Evolutionary conservation across 2,888 invertebrate species (phyloP), one percentile per base, ranked within the genome.

Genomic region (Crossocerus cetratus): DNA sequence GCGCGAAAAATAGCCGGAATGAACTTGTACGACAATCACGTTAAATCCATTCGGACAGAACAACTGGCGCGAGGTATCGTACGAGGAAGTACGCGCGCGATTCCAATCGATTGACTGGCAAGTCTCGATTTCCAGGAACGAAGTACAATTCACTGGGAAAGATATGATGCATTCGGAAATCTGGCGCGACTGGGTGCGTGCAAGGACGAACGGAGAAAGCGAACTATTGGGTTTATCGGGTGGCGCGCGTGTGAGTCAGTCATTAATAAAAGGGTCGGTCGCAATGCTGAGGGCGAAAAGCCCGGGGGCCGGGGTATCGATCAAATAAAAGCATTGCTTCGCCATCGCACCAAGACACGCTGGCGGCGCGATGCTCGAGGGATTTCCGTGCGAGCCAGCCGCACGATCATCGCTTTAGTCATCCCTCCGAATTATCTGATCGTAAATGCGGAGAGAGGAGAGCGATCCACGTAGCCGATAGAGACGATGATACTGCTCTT

Each of bases 261-360:
- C 86, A 87, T 88, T 88, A 86, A 84, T 82, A 82, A 82, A 82
- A 78, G 79, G 81, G 79, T 79, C 77, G 72, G n/a, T n/a, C 59
- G 70, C 71, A 74, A 61, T 70, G 67, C 58, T 21, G 3, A 67
- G 67, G 73, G 72, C 73, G 75, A 77, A 81, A 81, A 81, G 81
- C 79, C 77, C 78, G 74, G 75, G 80, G 81, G 84, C 77, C 80
- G 82, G 81, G 77, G 85, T 88, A 89, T 89, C 87, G 88, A 89
- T 88, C 86, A 86, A 88, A 89, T 88, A 88, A 32, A 32, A 86
- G 84, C 80, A 82, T 73, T 67, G 74, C 72, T 58, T 77, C 32
- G 77, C 76, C 79, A 81, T 82, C 69, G 81, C 69, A 78, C 79
- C 75, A 77, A 78, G 76, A 65, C 58, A 56, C 32, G 32, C 8